Evolutionary conservation across 2,113 vertebrate genomes (phyloP).

Genomic region (Tetrax tetrax): DNA sequence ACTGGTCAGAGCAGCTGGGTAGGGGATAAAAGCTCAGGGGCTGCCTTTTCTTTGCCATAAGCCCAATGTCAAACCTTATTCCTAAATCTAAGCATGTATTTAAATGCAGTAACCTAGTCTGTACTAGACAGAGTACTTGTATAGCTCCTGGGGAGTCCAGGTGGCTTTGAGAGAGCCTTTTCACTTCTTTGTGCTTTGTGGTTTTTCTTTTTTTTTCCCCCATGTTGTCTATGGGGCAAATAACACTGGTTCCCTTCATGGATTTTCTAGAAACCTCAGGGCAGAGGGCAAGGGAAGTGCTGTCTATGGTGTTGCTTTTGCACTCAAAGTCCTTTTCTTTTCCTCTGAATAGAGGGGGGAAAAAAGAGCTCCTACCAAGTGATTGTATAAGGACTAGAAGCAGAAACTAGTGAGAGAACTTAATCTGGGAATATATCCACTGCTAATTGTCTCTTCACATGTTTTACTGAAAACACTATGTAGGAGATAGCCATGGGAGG

Average conservation of each 20-base stretch:
- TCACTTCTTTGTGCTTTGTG: not conserved
- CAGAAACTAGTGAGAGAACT: not conserved
- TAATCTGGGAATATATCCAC: not conserved
- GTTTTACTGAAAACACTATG: not conserved
- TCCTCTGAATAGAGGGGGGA: not conserved
- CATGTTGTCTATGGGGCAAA: not conserved
- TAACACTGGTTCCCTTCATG: not conserved
- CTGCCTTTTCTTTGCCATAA: not conserved
- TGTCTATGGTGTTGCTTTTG: not conserved
- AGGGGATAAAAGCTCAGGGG: not conserved
- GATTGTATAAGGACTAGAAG: not conserved
- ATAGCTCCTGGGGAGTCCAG: not conserved
- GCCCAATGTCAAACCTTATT: not conserved
- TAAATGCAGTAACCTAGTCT: not conserved
- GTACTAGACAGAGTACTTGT: not conserved
- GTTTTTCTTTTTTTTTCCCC: not conserved
- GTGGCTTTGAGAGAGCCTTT: not conserved
- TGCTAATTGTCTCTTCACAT: not conserved
- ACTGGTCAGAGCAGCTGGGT: not conserved
- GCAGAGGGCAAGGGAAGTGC: not conserved
- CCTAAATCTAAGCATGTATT: not conserved
- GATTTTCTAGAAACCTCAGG: not conserved
- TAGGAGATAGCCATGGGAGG: not conserved
- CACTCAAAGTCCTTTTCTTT: not conserved
- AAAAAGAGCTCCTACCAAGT: constrained; percentile 3